Conservation (phyloP, 2,888 invertebrate species). For the Alloscopus bannaensis region DNA sequence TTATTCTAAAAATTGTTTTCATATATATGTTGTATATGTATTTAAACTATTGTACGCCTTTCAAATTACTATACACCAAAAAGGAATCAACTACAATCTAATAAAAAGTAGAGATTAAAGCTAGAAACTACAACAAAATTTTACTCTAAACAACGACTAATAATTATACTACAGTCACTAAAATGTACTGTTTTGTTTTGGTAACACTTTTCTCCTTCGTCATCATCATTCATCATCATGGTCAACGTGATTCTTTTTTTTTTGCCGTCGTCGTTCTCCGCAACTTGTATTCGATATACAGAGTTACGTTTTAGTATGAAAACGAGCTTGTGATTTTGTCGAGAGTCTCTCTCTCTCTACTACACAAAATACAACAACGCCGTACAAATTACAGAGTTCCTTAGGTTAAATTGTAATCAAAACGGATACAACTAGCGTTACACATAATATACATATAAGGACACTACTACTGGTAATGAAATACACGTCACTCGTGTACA, state of each 20-base stretch:
- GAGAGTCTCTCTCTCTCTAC: conserved; percentile 1
- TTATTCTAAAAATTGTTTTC: not conserved
- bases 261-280: not conserved
- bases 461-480: too few species aligned
- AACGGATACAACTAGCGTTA: too few species aligned
- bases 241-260: not conserved
- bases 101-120: not conserved
- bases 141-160: conserved; percentile 13
- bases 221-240: not conserved
- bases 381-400: not conserved
- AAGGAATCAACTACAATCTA: not conserved
- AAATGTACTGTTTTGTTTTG: too few species aligned
- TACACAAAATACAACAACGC: too few species aligned
- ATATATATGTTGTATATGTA: not conserved
- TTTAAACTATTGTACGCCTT: not conserved
- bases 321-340: too few species aligned
- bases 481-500: too few species aligned
- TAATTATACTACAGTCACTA: not conserved
- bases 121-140: not conserved
- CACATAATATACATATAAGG: too few species aligned
- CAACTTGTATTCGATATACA: too few species aligned
- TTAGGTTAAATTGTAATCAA: not conserved
- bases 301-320: too few species aligned
- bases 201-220: not conserved
- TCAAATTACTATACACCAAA: not conserved